Evolutionary conservation across 1,140 invertebrate species (phyloP), one percentile per base, ranked within the genome.

Genomic region (Drosophila fuyamai): DNA sequence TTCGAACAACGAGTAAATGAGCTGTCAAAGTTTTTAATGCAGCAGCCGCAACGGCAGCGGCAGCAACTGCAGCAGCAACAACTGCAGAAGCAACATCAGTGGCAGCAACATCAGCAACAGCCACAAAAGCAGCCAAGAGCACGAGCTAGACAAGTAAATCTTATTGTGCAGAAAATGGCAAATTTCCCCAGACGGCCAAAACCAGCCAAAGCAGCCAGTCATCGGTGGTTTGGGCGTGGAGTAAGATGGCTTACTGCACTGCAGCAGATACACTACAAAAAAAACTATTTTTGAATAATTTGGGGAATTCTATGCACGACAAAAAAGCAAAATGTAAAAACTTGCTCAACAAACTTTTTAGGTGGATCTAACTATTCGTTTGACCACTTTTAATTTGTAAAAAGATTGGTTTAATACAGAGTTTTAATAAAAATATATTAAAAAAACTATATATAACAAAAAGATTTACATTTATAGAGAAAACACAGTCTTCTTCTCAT

Each of bases 21-120:
- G 84, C 84, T 89, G 84, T 88, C 84, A 88, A 88, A 89, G 84
- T 88, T 88, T 88, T 89, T 88, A 88, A 89, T 89, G 84, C 84
- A 89, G 85, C 67, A 61, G 61, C 66, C 66, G 63, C 67, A 66
- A 58, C 55, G 62, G 41, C 50, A 61, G 56, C 43, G 36, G 29
- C 65, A 65, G 43, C 79, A 59, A 59, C 55, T 57, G 36, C 59
- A 56, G 56, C 62, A 48, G 40, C 56, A 56, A 50, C 50, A 54
- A 35, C 46, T 53, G 27, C 27, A 63, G 50, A 55, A 68, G 54
- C 60, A 40, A 10, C 14, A 63, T 14, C 67, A 63, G 58, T 56
- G 66, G 50, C 74, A 55, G 47, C 60, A 38, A 16, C 29, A 55
- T 29, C 50, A 50, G 43, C 66, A 44, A 13, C 18, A 46, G 79